Base-by-base conservation (phyloP, 2,888 invertebrate species). In the Synergus itoensis region DNA sequence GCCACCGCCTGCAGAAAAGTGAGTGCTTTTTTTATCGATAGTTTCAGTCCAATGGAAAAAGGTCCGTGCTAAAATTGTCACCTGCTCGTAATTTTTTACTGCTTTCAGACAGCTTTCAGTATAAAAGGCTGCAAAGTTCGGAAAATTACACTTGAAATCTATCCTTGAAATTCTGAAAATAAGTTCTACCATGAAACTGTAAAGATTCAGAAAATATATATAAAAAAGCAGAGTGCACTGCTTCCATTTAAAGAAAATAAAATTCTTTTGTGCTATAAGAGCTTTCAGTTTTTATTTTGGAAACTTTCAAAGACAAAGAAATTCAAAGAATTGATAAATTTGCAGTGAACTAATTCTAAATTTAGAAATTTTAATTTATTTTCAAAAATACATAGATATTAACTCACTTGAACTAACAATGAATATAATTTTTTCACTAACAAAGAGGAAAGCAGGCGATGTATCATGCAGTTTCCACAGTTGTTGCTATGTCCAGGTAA, bases 391-490 rank as follows among this genome's bases (percentile, higher is more conserved):
- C n/a, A 2, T 9, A 9, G 9, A 57, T 45, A 45, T 16, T 16
- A 7, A 45, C 48, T 36, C 4, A 9, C 28, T 14, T 12, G 45
- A 53, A 73, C 53, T 73, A 73, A 73, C 73, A 53, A 73, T 73
- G 1, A 48, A 48, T 73, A 11, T 73, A 0, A 73, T 81, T 84
- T 78, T 88, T 84, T 86, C 84, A 84, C 81, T 82, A 87, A 89
- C 87, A 93, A 94, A 95, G 95, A 94, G 95, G 95, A 95, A 97
- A 97, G 95, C 97, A 97, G 96, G 89, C 92, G 77, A 97, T 97
- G 97, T 97, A 97, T 95, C 97, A 97, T 95, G 97, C 97, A 93
- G 97, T 98, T 93, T 97, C 97, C 89, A 97, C 97, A 93, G 97
- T 98, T 93, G 97, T 97, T 94, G 96, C 97, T 91, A 96, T 97